Evolutionary conservation across 2,888 invertebrate genomes (phyloP), one percentile per base, ranked within the genome.

Genomic region (Stomorhina lunata): DNA sequence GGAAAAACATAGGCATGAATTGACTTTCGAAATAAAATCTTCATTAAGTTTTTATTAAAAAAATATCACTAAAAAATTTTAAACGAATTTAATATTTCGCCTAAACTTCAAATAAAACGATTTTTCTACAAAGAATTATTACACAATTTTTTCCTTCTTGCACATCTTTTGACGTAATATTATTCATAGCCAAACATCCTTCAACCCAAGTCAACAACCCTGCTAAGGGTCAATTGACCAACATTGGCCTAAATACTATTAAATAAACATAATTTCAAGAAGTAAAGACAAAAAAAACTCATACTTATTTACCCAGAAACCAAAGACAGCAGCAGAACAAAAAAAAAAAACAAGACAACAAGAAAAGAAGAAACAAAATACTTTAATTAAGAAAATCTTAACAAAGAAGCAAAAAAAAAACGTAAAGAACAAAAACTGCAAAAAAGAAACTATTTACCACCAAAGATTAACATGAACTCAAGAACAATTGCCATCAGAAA

Each of bases 321-420:
- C n/a, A n/a, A n/a, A n/a, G n/a, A n/a, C n/a, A n/a, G n/a, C n/a
- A n/a, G n/a, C n/a, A n/a, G n/a, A n/a, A n/a, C n/a, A n/a, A n/a
- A 65, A 43, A 12, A 73, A 68, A 25, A 61, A 15, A 29, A 34
- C 9, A 57, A 59, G 25, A n/a, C n/a, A n/a, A n/a, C n/a, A n/a
- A n/a, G 43, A 27, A 68, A 65, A 37, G 45, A 65, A 53, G 15
- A 59, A 77, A 61, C 50, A 65, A 29, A 43, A 65, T 63, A 78
- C 73, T 81, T 81, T 81, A 81, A 81, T 81, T 78, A 81, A 81
- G 78, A 78, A 81, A 66, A 73, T 48, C 29, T 34, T 40, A 63
- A 69, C 45, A 66, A 59, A 53, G 66, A 17, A 48, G 4, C 59
- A 37, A 34, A 59, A 65, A 43, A 12, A 45, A 40, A 32, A 65